These are phyloP conservation scores for Atta colombica DNA, from an alignment of 1,140 invertebrate genomes.

Conservation along the genomic window DNA sequence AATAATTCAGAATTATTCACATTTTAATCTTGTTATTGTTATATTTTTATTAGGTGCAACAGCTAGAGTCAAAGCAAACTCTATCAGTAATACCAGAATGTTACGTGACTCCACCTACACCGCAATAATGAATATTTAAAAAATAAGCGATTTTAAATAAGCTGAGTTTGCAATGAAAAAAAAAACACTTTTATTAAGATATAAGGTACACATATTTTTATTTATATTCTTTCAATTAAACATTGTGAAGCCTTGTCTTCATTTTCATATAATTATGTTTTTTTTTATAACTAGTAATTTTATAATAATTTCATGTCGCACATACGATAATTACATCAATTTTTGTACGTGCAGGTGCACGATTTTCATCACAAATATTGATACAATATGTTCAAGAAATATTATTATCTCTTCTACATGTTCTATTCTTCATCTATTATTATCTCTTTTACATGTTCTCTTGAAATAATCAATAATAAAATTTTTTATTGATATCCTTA, in stretches of 20 bases:
- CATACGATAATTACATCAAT: not conserved
- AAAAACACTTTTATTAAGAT: slow-evolving; percentile 28
- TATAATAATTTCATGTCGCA: slow-evolving; percentile 10
- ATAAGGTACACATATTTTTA: slow-evolving; percentile 27
- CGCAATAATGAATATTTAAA: slow-evolving; percentile 46
- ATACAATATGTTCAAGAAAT: slow-evolving; percentile 1
- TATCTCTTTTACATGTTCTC: not conserved
- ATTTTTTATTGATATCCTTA: not conserved
- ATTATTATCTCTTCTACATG: not conserved
- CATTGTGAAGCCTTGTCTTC: not conserved
- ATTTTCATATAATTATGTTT: not conserved
- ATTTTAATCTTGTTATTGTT: slow-evolving; percentile 41
- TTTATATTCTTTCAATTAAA: not conserved
- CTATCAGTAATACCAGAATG: slow-evolving; percentile 81
- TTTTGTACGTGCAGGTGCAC: slow-evolving; percentile 29
- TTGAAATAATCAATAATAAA: slow-evolving; percentile 4
- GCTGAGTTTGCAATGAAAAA: slow-evolving; percentile 8
- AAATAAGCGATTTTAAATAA: slow-evolving; percentile 16
- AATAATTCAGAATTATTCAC: not conserved
- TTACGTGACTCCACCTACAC: slow-evolving; percentile 62
- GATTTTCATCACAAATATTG: slow-evolving; percentile 13
- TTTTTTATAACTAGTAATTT: not conserved
- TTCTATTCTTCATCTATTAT: not conserved
- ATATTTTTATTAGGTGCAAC: slow-evolving; percentile 77
- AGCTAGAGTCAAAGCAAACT: slow-evolving; percentile 80